phyloP scores from a whole-genome alignment of 2,113 vertebrate species.

The Peromyscus leucopus region DNA sequence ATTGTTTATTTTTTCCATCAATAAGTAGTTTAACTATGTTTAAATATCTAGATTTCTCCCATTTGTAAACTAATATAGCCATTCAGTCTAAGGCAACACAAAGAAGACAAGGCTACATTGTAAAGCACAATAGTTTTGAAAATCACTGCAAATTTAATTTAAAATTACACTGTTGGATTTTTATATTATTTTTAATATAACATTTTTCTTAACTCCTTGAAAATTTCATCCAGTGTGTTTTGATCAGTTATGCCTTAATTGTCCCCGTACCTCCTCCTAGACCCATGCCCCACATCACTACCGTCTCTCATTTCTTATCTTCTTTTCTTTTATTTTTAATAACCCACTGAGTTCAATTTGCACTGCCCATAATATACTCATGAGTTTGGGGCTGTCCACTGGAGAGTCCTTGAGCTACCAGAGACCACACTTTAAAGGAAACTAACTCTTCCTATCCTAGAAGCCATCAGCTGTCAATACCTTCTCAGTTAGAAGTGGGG shows the following conservation, averaged over 20 bases:
- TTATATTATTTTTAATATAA: neutral
- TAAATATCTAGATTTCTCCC: slow-evolving; percentile 33
- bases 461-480: neutral
- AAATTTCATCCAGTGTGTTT: neutral
- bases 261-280: neutral
- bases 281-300: neutral
- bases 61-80: slow-evolving; percentile 51
- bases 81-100: slow-evolving; percentile 48
- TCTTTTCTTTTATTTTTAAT: neutral
- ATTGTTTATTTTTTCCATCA: slow-evolving; percentile 30
- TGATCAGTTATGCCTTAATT: neutral
- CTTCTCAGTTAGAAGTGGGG: neutral
- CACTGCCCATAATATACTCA: too few relatives aligned
- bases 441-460: neutral
- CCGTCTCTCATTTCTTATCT: neutral
- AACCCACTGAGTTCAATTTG: neutral
- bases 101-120: slow-evolving; percentile 1
- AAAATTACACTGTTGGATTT: slow-evolving; percentile 60
- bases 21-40: neutral
- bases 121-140: slow-evolving; percentile 69
- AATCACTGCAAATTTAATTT: slow-evolving; percentile 64
- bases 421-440: neutral
- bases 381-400: too few relatives aligned
- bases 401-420: neutral
- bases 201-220: neutral